phyloP scores from a whole-genome alignment of 2,888 invertebrate species.

The Camptogramma bilineatum region DNA sequence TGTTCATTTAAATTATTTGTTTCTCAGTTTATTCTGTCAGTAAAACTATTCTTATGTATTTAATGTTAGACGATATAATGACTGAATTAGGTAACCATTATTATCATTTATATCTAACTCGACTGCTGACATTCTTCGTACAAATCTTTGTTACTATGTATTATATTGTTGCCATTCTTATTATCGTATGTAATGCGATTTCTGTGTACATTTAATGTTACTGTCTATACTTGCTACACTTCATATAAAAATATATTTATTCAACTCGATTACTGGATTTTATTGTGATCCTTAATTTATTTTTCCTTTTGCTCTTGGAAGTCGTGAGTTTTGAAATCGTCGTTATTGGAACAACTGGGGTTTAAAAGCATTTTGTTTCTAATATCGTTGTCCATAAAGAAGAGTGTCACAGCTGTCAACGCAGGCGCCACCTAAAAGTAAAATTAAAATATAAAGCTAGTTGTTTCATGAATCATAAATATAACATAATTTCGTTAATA shows the following conservation, averaged over 20 bases:
- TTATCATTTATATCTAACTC: constrained; percentile 54
- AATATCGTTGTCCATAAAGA: constrained; percentile 54
- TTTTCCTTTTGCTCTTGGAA: constrained; percentile 44
- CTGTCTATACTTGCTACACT: constrained; percentile 49
- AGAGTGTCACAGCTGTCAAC: constrained; percentile 52
- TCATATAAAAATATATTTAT: constrained; percentile 45
- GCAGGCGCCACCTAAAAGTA: constrained; percentile 59
- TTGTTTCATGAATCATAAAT: no score
- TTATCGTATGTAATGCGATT: constrained; percentile 69
- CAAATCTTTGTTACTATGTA: constrained; percentile 72
- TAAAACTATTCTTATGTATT: constrained; percentile 30
- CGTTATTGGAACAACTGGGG: constrained; percentile 11
- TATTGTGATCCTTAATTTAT: constrained; percentile 20
- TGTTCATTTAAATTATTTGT: constrained; percentile 61
- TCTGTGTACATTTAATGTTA: constrained; percentile 61
- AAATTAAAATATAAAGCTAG: not conserved
- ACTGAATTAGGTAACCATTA: constrained; percentile 66
- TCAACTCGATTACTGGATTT: constrained; percentile 34
- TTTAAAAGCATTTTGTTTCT: constrained; percentile 54
- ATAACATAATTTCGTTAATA: not conserved
- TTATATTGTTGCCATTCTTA: constrained; percentile 66
- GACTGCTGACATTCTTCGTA: constrained; percentile 76
- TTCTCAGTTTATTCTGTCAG: constrained; percentile 44
- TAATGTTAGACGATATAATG: constrained; percentile 52
- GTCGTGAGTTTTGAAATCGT: constrained; percentile 30